Conservation (phyloP, 2,113 vertebrate species). For the Ascaphus truei region DNA sequence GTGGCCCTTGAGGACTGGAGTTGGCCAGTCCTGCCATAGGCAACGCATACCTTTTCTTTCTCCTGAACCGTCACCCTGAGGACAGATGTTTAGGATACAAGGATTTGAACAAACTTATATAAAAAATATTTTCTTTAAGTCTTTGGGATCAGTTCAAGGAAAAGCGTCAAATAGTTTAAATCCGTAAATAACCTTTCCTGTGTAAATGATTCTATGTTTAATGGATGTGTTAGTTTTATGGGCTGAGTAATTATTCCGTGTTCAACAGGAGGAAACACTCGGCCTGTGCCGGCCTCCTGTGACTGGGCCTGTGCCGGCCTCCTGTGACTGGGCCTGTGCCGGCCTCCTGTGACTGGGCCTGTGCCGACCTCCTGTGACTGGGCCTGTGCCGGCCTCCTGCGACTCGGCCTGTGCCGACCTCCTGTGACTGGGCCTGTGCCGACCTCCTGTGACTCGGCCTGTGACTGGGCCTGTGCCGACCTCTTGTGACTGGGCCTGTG, state of each 20-base stretch:
- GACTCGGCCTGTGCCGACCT: neutral
- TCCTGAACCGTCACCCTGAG: no score
- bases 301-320: neutral
- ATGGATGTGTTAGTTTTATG: conserved; percentile 20
- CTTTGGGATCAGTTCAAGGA: neutral
- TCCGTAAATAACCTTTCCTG: neutral
- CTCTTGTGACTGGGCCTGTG: neutral
- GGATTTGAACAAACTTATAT: neutral
- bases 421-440: neutral
- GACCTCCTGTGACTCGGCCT: no score
- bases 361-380: neutral
- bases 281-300: neutral
- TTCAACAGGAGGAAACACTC: conserved; percentile 15
- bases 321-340: neutral
- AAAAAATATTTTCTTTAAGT: neutral
- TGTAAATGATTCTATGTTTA: neutral
- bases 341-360: neutral
- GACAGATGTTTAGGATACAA: no score
- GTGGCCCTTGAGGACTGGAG: no score
- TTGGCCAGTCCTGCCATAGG: no score
- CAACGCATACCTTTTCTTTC: no score
- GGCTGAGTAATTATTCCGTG: conserved; percentile 17
- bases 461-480: neutral
- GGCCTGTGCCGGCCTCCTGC: neutral
- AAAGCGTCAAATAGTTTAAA: conserved; percentile 3